phyloP scores from a whole-genome alignment of 37 sponge, comb jelly and placozoan species.

The Mnemiopsis leidyi region DNA sequence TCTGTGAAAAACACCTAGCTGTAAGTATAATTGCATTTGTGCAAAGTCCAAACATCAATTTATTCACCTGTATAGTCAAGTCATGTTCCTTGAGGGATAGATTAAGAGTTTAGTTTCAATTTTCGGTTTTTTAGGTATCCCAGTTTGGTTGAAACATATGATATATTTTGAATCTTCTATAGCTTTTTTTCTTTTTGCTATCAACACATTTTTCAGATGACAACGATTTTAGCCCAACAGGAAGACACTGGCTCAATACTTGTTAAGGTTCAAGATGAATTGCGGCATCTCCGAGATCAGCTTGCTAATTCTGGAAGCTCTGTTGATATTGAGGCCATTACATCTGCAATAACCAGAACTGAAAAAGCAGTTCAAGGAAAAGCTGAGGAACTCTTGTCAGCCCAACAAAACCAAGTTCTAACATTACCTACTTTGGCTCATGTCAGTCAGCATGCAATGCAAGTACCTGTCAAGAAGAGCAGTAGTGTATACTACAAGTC shows the following conservation, averaged over 20 bases:
- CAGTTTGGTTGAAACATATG: no score
- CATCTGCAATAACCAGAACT: conserved; percentile 70
- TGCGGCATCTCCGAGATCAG: conserved; percentile 69
- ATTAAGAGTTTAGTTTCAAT: no score
- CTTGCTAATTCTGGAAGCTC: not conserved
- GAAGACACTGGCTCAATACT: conserved; percentile 72
- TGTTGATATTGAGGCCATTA: conserved; percentile 69
- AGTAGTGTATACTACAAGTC: not conserved
- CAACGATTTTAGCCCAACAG: conserved; percentile 8
- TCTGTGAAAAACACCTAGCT: not conserved
- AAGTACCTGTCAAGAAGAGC: not conserved
- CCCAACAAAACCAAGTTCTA: conserved; percentile 69
- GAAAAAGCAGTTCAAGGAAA: conserved; percentile 73
- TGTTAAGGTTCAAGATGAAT: conserved; percentile 77
- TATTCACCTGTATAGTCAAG: no score
- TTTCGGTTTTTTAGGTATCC: no score
- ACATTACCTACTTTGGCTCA: conserved; percentile 70
- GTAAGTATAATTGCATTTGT: no score
- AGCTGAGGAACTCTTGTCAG: conserved; percentile 69
- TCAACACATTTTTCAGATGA: conserved; percentile 49
- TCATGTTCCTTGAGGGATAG: no score
- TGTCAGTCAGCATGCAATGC: not conserved
- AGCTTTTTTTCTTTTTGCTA: no score
- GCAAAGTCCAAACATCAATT: no score
- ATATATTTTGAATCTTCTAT: no score